Base-by-base conservation (phyloP, 2,888 invertebrate species). In the Eilema caniola region DNA sequence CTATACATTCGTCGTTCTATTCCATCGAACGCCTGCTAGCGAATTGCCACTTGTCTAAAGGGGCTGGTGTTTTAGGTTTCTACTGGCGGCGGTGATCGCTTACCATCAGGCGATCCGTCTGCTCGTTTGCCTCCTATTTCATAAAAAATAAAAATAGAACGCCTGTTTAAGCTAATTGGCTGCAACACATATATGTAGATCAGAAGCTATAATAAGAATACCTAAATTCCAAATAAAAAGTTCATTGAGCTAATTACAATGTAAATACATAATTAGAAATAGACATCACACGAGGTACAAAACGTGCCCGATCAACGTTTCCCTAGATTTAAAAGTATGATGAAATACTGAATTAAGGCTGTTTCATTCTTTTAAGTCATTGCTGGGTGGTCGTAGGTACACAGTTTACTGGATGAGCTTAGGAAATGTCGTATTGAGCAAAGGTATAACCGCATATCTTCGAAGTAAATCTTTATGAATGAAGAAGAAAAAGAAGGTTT, bases 281-380 rank as follows among this genome's bases (percentile, higher is more conserved):
- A 7, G 47, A 12, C 41, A 16, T n/a, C 25, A 68, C 69, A 70
- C 75, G 72, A 65, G 72, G 62, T 28, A 2, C 24, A 53, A 70
- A 72, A 76, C 78, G 78, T 76, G 78, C 65, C 7, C 25, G 59
- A 23, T 14, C 3, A 20, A 56, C 12, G 33, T 57, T 57, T 62
- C 20, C 8, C 20, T 56, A 57, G 56, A 53, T 62, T 31, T 24
- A 66, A 66, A 62, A 25, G 57, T 61, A 72, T 75, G 69, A 72
- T 60, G 72, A 73, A 81, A 77, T 68, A 62, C 62, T 31, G 8
- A 57, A 24, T 33, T 33, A 0, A 33, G 24, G 24, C 23, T 24
- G 10, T 33, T 65, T 33, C 31, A 3, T 8, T 53, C 10, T 53
- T 53, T 53, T 53, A 53, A 53, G n/a, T 47, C n/a, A 20, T n/a